Evolutionary conservation across 2,797 vertebrate genomes (phyloP).

Genomic region (Selene dorsalis): DNA sequence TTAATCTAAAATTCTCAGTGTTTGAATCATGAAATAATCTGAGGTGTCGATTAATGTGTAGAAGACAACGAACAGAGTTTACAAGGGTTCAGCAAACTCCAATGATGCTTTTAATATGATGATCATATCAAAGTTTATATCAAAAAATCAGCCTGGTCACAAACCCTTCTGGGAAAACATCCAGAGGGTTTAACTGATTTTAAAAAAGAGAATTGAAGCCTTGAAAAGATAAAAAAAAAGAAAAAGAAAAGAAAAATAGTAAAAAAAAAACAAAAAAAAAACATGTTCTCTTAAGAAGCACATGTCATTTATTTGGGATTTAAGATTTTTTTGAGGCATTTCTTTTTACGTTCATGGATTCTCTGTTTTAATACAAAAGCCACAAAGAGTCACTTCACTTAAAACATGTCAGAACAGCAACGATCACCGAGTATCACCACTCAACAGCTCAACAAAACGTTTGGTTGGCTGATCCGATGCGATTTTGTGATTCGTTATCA

Average conservation of each 20-base stretch:
- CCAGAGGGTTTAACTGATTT: not conserved
- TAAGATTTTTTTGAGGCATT: constrained; percentile 67
- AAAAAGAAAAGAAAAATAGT: too few relatives aligned
- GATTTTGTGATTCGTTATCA: constrained; percentile 17
- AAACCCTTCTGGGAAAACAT: not conserved
- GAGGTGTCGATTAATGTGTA: not conserved
- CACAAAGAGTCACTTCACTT: constrained; percentile 48
- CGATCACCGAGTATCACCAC: constrained; percentile 34
- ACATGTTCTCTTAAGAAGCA: constrained; percentile 44
- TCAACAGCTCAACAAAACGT: constrained; percentile 50
- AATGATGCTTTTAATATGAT: not conserved
- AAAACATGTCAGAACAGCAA: constrained; percentile 53
- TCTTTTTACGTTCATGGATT: constrained; percentile 56
- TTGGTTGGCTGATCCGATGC: constrained; percentile 53
- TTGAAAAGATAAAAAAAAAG: not conserved
- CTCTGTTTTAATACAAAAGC: constrained; percentile 68
- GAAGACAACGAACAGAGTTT: not conserved
- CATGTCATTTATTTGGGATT: constrained; percentile 67
- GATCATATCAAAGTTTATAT: constrained; percentile 10
- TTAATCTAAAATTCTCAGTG: not conserved
- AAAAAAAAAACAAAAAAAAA: too few relatives aligned
- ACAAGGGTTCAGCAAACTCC: not conserved
- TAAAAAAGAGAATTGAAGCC: not conserved
- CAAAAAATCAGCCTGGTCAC: not conserved
- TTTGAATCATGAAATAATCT: not conserved